Percentiles rank a stretch among this genome's conserved stretches.
phyloP scores from a whole-genome alignment of 2,797 vertebrate genomes.

The Philypnodon macrostomus region DNA sequence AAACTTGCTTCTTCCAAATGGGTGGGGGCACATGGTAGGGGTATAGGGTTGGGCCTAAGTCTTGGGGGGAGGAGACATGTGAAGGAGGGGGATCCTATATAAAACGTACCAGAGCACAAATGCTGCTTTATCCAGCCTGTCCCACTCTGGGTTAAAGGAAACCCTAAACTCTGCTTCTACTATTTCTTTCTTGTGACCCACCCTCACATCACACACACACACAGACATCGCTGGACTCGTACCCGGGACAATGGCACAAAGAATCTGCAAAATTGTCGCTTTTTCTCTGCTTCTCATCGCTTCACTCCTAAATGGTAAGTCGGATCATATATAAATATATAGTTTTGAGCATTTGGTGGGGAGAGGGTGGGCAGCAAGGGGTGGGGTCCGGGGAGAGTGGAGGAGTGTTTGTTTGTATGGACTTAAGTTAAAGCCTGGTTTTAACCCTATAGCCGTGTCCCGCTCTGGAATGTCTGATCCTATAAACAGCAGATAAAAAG shows the following conservation, averaged over 20 bases:
- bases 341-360: constrained; percentile 23
- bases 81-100: constrained; percentile 46
- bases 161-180: constrained; percentile 56
- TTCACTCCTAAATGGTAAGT: constrained; percentile 40
- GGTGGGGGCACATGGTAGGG: constrained; percentile 58
- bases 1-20: constrained; percentile 18
- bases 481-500: constrained; percentile 5
- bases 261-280: constrained; percentile 27
- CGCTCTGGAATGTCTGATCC: constrained; percentile 30
- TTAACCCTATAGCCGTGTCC: constrained; percentile 64
- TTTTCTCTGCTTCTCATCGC: constrained; percentile 42
- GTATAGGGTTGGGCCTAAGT: constrained; percentile 62
- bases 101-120: constrained; percentile 72
- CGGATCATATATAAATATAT: constrained; percentile 13
- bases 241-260: constrained; percentile 54
- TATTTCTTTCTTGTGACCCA: constrained; percentile 39
- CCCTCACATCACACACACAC: constrained; percentile 17
- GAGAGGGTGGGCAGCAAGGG: constrained; percentile 16
- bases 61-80: constrained; percentile 14
- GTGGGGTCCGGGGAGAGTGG: constrained; percentile 34
- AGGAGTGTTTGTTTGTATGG: constrained; percentile 56
- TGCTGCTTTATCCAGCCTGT: constrained; percentile 69
- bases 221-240: constrained; percentile 39
- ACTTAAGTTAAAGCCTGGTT: constrained; percentile 48
- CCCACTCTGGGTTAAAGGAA: constrained; percentile 66